These are phyloP conservation scores for Philereme vetulata DNA, from an alignment of 2,888 invertebrate species.

Conservation along the genomic window DNA sequence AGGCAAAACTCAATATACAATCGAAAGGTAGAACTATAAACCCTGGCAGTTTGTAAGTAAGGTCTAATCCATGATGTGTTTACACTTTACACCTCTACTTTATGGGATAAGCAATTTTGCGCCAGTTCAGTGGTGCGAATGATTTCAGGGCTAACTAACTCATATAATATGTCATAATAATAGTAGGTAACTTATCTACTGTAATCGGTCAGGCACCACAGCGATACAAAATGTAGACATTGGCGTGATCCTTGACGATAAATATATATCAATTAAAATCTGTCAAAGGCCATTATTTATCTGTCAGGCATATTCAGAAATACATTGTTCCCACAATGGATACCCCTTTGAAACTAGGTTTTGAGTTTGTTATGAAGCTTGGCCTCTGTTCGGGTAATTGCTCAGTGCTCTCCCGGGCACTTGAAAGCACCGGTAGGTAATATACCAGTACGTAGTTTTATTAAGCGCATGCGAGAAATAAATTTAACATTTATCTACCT, in stretches of 20 bases:
- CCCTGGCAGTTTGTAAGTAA: not conserved
- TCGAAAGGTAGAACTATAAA: not conserved
- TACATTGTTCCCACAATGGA: not conserved
- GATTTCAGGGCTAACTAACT: not conserved
- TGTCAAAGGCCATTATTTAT: not conserved
- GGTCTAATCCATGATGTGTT: not conserved
- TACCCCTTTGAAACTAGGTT: slow-evolving; percentile 4
- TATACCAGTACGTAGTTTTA: slow-evolving; percentile 61
- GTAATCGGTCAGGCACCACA: too few species aligned
- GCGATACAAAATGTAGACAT: too few species aligned
- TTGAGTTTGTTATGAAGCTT: slow-evolving; percentile 5
- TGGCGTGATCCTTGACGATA: too few species aligned
- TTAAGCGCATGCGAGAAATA: slow-evolving; percentile 66
- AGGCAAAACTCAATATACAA: not conserved
- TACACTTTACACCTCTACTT: not conserved
- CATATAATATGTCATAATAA: not conserved
- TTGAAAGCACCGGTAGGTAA: slow-evolving; percentile 49
- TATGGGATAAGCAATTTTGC: not conserved
- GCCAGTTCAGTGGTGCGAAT: not conserved
- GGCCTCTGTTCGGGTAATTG: slow-evolving; percentile 16
- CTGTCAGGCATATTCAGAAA: too few species aligned
- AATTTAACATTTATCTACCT: slow-evolving; percentile 69
- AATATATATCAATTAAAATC: too few species aligned
- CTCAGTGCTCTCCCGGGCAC: slow-evolving; percentile 33
- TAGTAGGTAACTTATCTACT: too few species aligned